Percentiles rank a stretch among this genome's conserved stretches.
Conservation (phyloP, 1,140 invertebrate species). For the Ephestia elutella region DNA sequence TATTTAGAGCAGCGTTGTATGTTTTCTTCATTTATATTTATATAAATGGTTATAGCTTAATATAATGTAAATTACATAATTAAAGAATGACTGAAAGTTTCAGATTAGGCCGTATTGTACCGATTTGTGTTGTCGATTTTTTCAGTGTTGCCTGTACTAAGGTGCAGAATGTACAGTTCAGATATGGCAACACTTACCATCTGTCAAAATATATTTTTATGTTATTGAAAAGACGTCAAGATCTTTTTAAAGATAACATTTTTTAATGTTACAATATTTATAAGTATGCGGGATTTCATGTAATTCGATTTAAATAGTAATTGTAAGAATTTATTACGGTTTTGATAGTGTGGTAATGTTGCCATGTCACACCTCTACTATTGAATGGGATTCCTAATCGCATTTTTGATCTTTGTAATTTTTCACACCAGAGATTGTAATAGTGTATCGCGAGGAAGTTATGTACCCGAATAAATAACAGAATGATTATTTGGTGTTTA, state of each 20-base stretch:
- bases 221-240: too few relatives aligned
- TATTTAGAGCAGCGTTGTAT: constrained; percentile 6
- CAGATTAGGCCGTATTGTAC: neutral
- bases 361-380: neutral
- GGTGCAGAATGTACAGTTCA: too few relatives aligned
- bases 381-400: constrained; percentile 12
- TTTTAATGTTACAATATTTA: too few relatives aligned
- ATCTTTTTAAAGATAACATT: too few relatives aligned
- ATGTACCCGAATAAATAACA: constrained; percentile 50
- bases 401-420: constrained; percentile 47
- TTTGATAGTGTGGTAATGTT: neutral
- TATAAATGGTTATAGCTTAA: constrained; percentile 48
- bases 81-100: constrained; percentile 7
- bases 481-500: constrained; percentile 26
- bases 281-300: neutral
- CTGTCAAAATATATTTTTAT: constrained; percentile 1
- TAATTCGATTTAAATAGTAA: neutral
- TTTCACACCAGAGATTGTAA: constrained; percentile 36
- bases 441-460: constrained; percentile 37
- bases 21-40: constrained; percentile 37
- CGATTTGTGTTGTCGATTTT: neutral
- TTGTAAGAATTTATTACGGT: neutral
- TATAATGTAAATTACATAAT: constrained; percentile 19
- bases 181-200: too few relatives aligned
- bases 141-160: neutral